Base-by-base conservation (phyloP, 2,797 vertebrate genomes). In the Lepilemur septentrionalis region DNA sequence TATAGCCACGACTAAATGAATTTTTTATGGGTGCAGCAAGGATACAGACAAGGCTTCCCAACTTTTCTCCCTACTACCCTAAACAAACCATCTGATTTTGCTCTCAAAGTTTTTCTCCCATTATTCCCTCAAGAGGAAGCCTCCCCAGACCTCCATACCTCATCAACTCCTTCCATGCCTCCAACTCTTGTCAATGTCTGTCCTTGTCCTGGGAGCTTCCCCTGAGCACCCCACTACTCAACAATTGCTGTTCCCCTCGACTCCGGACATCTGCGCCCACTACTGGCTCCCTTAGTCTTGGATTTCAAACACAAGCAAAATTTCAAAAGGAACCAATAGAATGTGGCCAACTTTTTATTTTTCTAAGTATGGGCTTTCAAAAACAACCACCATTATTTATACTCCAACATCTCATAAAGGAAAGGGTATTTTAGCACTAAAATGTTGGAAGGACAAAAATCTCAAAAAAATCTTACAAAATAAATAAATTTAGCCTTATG, bases 381-480 rank as follows among this genome's bases (percentile, higher is more conserved):
- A 83, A 65, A 82, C 30, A 41, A 59, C 65, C 28, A 48, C 38
- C 25, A 22, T 80, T 88, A 50, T 87, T 89, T 76, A 30, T 72
- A 73, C 23, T 46, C 35, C 59, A 79, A 80, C 59, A 89, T 76
- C 92, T 81, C 32, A 61, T 80, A 83, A 93, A 83, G 83, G 52
- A 80, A 91, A 61, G 30, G 11, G 28, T 30, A 89, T 83, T 81
- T 87, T 94, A 86, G 52, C 75, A 78, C 15, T 35, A 35, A 89
- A 88, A 86, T 76, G 28, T 35, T 67, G 0, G 48, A 82, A 94
- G 65, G 20, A 89, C 92, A 91, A 75, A 63, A 63, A 70, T 67
- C 70, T 93, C 55, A 73, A 80, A 59, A 95, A 96, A 97, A 79
- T 25, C 6, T 46, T 87, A 15, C n/a, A 83, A 89, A 83, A 91